Base-by-base conservation (phyloP, 2,888 invertebrate species). In the Caradrina kadenii region DNA sequence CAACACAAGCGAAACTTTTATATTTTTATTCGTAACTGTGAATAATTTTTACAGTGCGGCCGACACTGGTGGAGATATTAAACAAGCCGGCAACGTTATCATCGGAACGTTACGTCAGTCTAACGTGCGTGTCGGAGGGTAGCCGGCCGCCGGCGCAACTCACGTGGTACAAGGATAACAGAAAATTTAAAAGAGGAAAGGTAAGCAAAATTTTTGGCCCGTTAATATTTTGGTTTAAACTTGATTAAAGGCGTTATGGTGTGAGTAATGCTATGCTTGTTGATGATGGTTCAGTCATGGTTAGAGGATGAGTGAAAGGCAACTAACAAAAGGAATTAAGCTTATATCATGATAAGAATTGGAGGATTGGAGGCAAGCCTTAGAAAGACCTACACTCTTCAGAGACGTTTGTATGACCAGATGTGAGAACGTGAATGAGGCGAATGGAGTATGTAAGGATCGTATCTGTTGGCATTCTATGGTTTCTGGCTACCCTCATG, bases 81-180 rank as follows among this genome's bases (percentile, higher is more conserved):
- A 97, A 97, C 88, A 98, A 98, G 92, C 98, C 98, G 65, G 95
- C 96, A 86, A 96, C 97, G 85, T 96, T 99, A 93, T 97, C 98
- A 70, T 98, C 98, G 13, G 97, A 97, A 86, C 97, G 97, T 89
- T 97, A 97, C 87, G 98, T 98, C 89, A 97, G 97, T 86, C 96
- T 99, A 84, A 97, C 97, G 69, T 99, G 99, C 93, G 97, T 97
- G 89, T 97, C 98, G 60, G 96, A 97, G 83, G 99, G 99, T 55
- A 99, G 99, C 69, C 97, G 98, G 87, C 98, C 99, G 35, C 97
- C 97, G 80, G 98, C 99, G 45, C 97, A 97, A 84, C 97, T 99
- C 88, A 97, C 97, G 68, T 99, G 98, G 99, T 97, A 97, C 89
- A 97, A 98, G 90, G 98, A 98, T 89, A 98, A 97, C 92, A 96